These are phyloP conservation scores for Zygaena filipendulae DNA, from an alignment of 2,888 invertebrate species.

Conservation along the genomic window DNA sequence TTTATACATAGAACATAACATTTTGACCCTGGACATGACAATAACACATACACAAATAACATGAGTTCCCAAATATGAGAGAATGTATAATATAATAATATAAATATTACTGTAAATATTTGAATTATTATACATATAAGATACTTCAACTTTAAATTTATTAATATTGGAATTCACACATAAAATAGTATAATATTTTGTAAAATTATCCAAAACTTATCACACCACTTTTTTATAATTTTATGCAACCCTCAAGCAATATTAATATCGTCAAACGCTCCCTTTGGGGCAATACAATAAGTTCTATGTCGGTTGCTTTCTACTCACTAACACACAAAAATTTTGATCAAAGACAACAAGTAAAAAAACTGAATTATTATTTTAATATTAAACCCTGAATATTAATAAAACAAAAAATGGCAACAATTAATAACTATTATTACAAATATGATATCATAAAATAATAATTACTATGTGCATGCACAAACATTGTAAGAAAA, in stretches of 20 bases:
- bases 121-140: constrained; percentile 33
- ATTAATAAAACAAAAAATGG: constrained; percentile 62
- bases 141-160: constrained; percentile 45
- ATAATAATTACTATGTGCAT: constrained; percentile 68
- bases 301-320: constrained; percentile 62
- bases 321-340: constrained; percentile 66
- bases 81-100: too few species aligned
- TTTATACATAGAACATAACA: too few species aligned
- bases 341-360: constrained; percentile 68
- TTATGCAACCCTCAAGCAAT: constrained; percentile 67
- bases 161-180: constrained; percentile 61
- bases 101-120: constrained; percentile 36
- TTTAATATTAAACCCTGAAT: constrained; percentile 66
- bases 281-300: constrained; percentile 63
- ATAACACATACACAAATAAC: neutral
- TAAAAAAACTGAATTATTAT: constrained; percentile 59
- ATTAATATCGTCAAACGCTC: constrained; percentile 67
- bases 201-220: constrained; percentile 70
- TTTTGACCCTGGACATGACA: too few species aligned
- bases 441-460: constrained; percentile 56
- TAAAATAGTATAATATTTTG: constrained; percentile 68
- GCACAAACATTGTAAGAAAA: constrained; percentile 68
- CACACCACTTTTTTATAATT: constrained; percentile 64
- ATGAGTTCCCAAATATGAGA: constrained; percentile 18
- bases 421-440: constrained; percentile 66